These are phyloP conservation scores for Leptobrachium ailaonicum DNA, from an alignment of 2,113 vertebrate genomes.

Conservation along the genomic window DNA sequence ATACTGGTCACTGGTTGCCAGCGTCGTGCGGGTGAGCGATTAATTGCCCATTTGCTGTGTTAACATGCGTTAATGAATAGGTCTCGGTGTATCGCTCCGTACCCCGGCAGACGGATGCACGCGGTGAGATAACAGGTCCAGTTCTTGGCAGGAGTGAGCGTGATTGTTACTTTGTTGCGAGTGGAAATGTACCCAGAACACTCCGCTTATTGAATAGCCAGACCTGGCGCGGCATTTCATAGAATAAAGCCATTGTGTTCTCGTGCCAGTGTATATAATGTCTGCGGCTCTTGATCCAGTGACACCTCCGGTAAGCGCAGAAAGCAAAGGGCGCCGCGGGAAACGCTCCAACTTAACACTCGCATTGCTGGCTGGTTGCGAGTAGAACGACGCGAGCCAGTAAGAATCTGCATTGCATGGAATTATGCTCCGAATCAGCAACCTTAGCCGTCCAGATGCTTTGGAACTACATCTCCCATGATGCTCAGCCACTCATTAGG, in stretches of 20 bases:
- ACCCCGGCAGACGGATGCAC: neutral
- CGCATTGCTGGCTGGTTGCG: no score
- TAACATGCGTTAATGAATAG: neutral
- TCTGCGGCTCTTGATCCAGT: neutral
- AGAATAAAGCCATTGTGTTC: no score
- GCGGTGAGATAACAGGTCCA: neutral
- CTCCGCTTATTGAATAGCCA: neutral
- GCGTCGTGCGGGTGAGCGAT: neutral
- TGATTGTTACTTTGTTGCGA: neutral
- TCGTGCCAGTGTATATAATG: neutral
- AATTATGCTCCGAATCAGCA: no score
- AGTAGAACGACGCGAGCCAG: no score
- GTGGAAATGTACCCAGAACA: neutral
- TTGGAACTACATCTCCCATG: no score
- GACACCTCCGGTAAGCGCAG: no score
- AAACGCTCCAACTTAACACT: no score
- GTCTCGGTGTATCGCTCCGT: neutral
- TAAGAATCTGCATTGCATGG: no score
- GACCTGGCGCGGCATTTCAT: neutral
- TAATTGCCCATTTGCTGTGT: neutral
- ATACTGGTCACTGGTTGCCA: neutral
- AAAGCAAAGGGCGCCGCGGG: no score
- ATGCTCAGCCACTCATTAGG: no score
- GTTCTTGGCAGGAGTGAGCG: neutral
- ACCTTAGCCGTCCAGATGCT: no score